A percentile compares a stretch with the other conserved stretches of the same genome.
These are phyloP conservation scores for Mustela lutreola DNA, from an alignment of 2,113 vertebrate species.

Conservation along the genomic window DNA sequence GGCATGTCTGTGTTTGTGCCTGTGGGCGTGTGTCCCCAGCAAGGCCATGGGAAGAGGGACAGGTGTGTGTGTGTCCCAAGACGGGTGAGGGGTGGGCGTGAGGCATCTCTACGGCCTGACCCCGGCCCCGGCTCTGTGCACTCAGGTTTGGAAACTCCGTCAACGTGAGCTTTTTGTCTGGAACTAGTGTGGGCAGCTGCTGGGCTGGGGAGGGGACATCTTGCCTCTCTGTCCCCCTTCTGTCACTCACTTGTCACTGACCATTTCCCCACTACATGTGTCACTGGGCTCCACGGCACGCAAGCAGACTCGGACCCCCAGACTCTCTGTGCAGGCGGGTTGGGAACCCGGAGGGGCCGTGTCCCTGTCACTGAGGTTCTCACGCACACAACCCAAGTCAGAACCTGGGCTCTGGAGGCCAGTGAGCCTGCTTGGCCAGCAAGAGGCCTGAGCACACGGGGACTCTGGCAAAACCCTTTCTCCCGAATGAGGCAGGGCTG, in stretches of 20 bases:
- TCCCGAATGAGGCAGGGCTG: rapidly evolving
- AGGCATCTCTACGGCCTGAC: rapidly evolving
- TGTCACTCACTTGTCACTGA: too few relatives aligned
- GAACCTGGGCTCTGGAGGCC: neutral
- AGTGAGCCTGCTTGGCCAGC: neutral
- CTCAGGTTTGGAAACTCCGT: rapidly evolving
- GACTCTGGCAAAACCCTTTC: rapidly evolving
- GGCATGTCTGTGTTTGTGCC: neutral
- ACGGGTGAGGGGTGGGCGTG: neutral
- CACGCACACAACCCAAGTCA: neutral
- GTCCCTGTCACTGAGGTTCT: neutral
- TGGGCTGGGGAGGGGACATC: rapidly evolving
- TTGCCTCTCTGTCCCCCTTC: neutral
- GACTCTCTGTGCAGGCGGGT: rapidly evolving
- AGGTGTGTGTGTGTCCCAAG: neutral
- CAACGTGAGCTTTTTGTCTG: neutral
- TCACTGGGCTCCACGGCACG: neutral
- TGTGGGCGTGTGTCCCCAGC: neutral
- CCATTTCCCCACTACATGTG: rapidly evolving
- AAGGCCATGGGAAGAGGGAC: neutral
- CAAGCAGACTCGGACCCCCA: neutral
- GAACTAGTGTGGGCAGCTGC: neutral
- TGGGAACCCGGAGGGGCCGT: neutral
- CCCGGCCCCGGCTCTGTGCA: rapidly evolving
- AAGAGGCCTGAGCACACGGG: neutral